phyloP scores from a whole-genome alignment of 2,888 invertebrate species.

The Pseudococcus longispinus region DNA sequence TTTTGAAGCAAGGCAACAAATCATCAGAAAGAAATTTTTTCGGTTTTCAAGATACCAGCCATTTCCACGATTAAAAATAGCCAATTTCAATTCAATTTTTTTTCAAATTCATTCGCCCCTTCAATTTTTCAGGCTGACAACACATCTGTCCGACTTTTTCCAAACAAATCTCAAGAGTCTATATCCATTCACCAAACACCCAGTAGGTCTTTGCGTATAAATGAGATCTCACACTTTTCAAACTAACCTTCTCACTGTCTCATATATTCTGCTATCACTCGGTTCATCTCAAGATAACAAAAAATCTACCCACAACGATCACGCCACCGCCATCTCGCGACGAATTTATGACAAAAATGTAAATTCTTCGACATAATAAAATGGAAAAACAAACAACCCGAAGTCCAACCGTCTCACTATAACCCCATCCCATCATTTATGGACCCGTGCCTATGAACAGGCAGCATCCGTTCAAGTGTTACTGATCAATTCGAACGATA shows the following conservation, averaged over 20 bases:
- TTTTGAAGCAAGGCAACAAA: no score
- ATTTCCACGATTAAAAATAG: no score
- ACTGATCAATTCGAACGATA: constrained; percentile 38
- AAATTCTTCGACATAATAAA: background rate
- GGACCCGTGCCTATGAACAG: constrained; percentile 2
- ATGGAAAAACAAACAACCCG: background rate
- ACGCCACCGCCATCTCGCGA: background rate
- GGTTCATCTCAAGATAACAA: no score
- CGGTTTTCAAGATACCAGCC: no score
- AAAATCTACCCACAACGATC: background rate
- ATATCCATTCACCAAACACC: no score
- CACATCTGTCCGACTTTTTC: no score
- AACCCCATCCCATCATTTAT: constrained; percentile 40
- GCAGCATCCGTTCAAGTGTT: constrained; percentile 39
- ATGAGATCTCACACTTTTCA: background rate
- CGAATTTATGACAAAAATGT: constrained; percentile 5
- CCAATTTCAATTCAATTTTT: no score
- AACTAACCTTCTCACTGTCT: background rate
- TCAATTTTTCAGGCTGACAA: no score
- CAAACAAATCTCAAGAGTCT: no score
- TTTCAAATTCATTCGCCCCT: no score
- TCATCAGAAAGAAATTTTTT: no score
- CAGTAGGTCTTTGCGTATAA: background rate
- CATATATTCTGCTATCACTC: no score
- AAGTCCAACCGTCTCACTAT: background rate